These are phyloP conservation scores for Maniola hyperantus DNA, from an alignment of 2,888 invertebrate genomes.

Conservation along the genomic window DNA sequence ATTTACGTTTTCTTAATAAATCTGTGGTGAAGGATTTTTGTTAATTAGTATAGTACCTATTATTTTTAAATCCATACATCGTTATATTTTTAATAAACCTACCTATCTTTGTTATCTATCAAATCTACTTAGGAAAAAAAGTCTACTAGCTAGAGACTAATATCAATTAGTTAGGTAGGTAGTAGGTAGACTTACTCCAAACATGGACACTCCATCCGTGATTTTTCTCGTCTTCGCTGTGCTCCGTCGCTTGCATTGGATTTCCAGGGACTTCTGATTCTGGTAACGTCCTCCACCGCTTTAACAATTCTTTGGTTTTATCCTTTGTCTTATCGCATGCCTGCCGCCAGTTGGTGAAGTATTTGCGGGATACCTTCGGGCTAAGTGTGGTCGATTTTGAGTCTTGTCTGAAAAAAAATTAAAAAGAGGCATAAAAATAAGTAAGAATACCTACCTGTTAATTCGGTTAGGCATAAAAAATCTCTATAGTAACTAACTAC, in stretches of 20 bases:
- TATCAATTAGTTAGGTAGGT: background rate
- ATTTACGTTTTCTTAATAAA: too few relatives aligned
- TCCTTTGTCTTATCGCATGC: constrained; percentile 90
- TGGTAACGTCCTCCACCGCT: constrained; percentile 86
- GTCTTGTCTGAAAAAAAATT: constrained; percentile 70
- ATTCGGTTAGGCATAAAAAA: too few relatives aligned
- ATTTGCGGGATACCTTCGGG: constrained; percentile 86
- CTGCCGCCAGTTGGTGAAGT: constrained; percentile 88
- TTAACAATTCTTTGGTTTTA: constrained; percentile 87
- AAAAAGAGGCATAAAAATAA: too few relatives aligned
- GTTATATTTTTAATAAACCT: too few relatives aligned
- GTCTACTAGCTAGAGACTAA: too few relatives aligned
- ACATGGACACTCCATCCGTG: constrained; percentile 90
- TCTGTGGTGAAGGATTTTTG: too few relatives aligned
- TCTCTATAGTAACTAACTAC: too few relatives aligned
- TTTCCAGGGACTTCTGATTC: constrained; percentile 74
- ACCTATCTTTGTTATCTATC: too few relatives aligned
- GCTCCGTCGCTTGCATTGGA: constrained; percentile 65
- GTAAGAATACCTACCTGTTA: too few relatives aligned
- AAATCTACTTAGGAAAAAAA: too few relatives aligned
- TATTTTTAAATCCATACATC: too few relatives aligned
- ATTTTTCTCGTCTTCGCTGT: constrained; percentile 71
- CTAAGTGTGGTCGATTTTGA: constrained; percentile 68
- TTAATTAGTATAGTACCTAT: too few relatives aligned
- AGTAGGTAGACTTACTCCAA: constrained; percentile 83